Evolutionary conservation across 2,113 vertebrate species (phyloP), one percentile per base, ranked within the genome.

Genomic region (Pachypanchax playfairii): DNA sequence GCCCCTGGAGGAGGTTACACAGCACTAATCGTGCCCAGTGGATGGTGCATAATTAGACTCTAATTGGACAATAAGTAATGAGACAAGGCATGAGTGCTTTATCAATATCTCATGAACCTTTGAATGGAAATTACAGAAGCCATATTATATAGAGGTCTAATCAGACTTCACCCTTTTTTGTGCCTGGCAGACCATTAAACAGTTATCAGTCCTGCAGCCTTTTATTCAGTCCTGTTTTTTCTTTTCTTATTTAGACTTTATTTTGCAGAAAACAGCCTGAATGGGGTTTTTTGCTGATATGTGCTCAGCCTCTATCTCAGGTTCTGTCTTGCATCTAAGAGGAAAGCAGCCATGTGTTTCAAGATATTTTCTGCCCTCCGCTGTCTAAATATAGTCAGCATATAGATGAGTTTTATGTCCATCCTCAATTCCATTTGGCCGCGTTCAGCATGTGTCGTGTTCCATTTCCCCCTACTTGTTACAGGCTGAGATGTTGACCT

Each of bases 21-120:
- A 50, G 79, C 58, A 53, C 73, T 87, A 87, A 88, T 85, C 83
- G 44, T 85, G 68, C 85, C 80, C 80, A 87, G 66, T 85, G 85
- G 87, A 89, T 84, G 80, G 73, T 51, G 77, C 75, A 85, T 93
- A 92, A 93, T 92, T 85, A 87, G 70, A 83, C 84, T 88, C 76
- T 93, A 93, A 93, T 92, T 91, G 87, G 76, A 84, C 80, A 72
- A 89, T 90, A 89, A 90, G 74, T 89, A 88, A 88, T 82, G 82
- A 87, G 79, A 83, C 70, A 67, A 79, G 80, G 70, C 77, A 74
- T 76, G 70, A 88, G 86, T 76, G 73, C 73, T 90, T 92, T 90
- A 92, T 91, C 91, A 87, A 90, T 90, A 90, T 84, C 78, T 79
- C 66, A 59, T 71, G 75, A 85, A 91, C 88, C 90, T 88, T 73